phyloP scores from a whole-genome alignment of 2,113 vertebrate species.

The Hydrolagus affinis region DNA sequence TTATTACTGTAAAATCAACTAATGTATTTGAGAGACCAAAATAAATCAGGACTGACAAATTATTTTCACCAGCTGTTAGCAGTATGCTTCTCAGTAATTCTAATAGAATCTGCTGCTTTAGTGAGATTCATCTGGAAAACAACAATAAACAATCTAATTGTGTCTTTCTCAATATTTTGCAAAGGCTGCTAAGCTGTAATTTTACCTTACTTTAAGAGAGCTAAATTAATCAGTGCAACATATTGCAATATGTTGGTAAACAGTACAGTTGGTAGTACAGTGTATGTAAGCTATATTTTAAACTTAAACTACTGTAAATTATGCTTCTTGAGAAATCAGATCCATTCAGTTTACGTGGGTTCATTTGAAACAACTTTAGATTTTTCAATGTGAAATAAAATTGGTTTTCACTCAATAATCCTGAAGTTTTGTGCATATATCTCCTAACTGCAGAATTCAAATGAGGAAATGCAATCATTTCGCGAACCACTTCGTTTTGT shows the following conservation, averaged over 20 bases:
- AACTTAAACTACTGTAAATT: background rate
- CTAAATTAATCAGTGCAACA: background rate
- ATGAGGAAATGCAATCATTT: background rate
- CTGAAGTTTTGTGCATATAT: background rate
- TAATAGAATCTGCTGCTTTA: background rate
- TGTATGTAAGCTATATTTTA: background rate
- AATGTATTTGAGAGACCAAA: conserved; percentile 8
- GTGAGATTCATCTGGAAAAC: background rate
- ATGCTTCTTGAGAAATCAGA: background rate
- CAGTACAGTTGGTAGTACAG: background rate
- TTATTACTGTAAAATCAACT: conserved; percentile 37
- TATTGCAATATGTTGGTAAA: background rate
- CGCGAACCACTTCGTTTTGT: background rate
- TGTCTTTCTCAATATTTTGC: background rate
- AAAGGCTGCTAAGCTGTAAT: background rate
- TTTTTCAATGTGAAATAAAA: background rate
- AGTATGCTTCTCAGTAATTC: conserved; percentile 28
- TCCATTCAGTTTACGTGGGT: background rate
- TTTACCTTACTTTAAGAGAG: background rate
- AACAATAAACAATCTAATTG: too few species aligned
- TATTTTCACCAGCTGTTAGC: conserved; percentile 39
- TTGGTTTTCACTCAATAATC: background rate
- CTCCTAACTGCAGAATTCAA: background rate
- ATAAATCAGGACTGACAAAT: conserved; percentile 37
- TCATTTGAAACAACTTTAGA: background rate